Base-by-base conservation (phyloP, 1,140 invertebrate genomes). In the Drosophila burlai region DNA sequence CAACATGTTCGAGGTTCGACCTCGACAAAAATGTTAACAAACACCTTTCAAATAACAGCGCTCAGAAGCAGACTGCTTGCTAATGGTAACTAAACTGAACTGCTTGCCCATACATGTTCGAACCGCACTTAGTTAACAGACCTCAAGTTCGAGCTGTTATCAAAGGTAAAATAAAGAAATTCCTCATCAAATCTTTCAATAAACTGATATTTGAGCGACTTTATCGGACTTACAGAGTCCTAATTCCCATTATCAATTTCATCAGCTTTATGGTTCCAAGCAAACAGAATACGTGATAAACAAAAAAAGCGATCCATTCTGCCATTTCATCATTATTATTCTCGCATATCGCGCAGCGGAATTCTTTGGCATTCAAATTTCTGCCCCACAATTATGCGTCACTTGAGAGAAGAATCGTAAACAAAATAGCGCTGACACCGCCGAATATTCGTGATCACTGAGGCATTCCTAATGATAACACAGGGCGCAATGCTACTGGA, bases 21-120 rank as follows among this genome's bases (percentile, higher is more conserved):
- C 8, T 62, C 42, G 1, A 29, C 58, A 3, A 3, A 38, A 43
- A 45, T 69, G 47, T 69, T 54, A 54, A 34, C 24, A 54, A 18
- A 6, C 50, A 15, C 1, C 7, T 1, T 6, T 6, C 18, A 24
- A 26, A 16, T 69, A 69, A 69, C 67, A 69, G 29, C 46, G 59
- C 49, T 73, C 26, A 55, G 13, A 31, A 8, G 1, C 13, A 16
- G 36, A 66, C 66, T 69, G 66, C 66, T 69, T 66, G 29, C 3
- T 18, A 2, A 6, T 4, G 42, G 13, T 8, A 11, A 7, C 7
- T 4, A 9, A 11, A 0, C 3, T 15, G 59, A 50, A 85, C 83
- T 86, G 83, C 83, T 86, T 85, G 54, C 1, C 16, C 36, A 18
- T 36, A 47, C 81, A 67, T 81, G 82, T 65, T 84, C 24, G 62